phyloP scores from a whole-genome alignment of 2,113 vertebrate genomes.

The Rhea pennata region DNA sequence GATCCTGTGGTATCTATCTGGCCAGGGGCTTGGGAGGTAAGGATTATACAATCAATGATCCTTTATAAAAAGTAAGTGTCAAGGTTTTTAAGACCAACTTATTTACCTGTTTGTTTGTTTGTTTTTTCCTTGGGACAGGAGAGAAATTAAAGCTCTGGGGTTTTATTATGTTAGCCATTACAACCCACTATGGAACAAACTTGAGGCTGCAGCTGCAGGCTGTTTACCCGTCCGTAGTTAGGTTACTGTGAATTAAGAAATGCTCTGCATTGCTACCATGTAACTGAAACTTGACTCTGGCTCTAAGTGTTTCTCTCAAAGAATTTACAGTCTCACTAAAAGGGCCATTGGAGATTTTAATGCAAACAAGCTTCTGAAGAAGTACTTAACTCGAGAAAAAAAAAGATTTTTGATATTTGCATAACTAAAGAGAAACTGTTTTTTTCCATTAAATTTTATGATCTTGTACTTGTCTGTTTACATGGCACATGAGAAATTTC shows the following conservation, averaged over 20 bases:
- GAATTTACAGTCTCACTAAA: neutral
- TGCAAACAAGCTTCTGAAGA: constrained; percentile 25
- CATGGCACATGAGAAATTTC: neutral
- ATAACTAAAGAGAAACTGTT: neutral
- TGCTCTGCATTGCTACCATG: neutral
- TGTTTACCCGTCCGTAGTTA: neutral
- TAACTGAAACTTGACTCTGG: neutral
- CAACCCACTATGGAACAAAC: neutral
- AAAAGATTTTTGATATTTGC: neutral
- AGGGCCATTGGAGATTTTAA: neutral
- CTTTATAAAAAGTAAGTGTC: neutral
- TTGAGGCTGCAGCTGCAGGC: neutral
- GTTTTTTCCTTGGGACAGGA: neutral
- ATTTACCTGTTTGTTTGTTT: neutral
- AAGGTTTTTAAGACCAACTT: neutral
- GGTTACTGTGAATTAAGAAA: neutral
- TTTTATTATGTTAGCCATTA: neutral
- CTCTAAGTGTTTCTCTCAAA: neutral
- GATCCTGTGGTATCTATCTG: neutral
- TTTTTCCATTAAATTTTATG: neutral
- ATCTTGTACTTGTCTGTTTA: neutral
- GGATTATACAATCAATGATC: neutral
- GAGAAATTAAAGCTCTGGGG: neutral
- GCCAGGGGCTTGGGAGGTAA: neutral
- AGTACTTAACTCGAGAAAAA: neutral